Percentiles rank a stretch among this genome's conserved stretches.
These are phyloP conservation scores for Ceuthmochares aereus DNA, from an alignment of 2,113 vertebrate species.

Conservation along the genomic window DNA sequence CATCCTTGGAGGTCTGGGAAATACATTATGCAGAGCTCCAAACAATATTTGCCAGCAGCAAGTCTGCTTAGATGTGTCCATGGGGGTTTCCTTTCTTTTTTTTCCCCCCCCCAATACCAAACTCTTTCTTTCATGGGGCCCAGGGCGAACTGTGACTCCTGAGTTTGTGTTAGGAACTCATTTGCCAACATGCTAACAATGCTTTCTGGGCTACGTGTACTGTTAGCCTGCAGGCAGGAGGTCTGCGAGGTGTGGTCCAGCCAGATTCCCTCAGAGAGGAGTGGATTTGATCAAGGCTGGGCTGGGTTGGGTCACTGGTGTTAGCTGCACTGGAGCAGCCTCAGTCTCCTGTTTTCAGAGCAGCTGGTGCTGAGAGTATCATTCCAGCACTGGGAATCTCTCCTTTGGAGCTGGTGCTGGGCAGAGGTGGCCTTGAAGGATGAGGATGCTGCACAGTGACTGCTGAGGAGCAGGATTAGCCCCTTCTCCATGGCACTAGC, in stretches of 20 bases:
- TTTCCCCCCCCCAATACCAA: background rate
- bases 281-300: background rate
- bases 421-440: rapidly evolving
- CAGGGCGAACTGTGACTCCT: background rate
- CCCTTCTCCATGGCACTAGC: background rate
- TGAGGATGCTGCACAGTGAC: background rate
- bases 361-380: background rate
- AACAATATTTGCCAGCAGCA: constrained; percentile 65
- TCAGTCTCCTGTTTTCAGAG: rapidly evolving
- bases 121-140: constrained; percentile 25
- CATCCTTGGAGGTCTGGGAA: constrained; percentile 68
- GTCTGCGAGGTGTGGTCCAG: background rate
- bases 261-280: background rate
- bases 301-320: background rate
- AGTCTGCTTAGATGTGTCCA: constrained; percentile 55
- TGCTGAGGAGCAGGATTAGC: background rate
- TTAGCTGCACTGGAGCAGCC: background rate
- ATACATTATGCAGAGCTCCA: constrained; percentile 61
- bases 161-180: background rate
- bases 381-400: background rate
- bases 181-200: background rate
- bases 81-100: constrained; percentile 44
- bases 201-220: background rate
- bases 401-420: background rate
- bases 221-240: background rate